These are phyloP conservation scores for Oreocharis arfaki DNA, from an alignment of 2,113 vertebrate genomes.

Conservation along the genomic window DNA sequence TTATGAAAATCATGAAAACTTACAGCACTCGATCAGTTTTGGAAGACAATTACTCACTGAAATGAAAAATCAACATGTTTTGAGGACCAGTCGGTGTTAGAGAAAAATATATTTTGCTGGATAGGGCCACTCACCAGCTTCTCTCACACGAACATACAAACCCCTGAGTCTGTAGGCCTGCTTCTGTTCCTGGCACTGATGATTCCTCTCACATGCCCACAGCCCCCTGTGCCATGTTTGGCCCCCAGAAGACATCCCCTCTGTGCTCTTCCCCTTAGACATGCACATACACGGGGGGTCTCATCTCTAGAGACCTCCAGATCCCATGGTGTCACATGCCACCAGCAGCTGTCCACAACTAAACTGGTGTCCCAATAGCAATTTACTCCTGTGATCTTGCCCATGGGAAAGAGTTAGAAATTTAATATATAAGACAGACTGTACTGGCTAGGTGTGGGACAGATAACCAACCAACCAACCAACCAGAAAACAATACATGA, in stretches of 20 bases:
- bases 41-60: neutral
- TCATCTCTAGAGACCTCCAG: neutral
- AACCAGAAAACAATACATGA: neutral
- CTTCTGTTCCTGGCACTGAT: neutral
- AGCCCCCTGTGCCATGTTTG: accelerated
- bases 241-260: accelerated
- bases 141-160: neutral
- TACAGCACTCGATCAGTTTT: neutral
- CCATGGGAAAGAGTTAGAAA: neutral
- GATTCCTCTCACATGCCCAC: neutral
- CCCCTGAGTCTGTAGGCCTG: accelerated
- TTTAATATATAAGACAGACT: neutral
- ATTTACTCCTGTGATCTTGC: neutral
- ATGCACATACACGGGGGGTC: accelerated
- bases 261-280: neutral
- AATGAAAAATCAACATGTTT: neutral
- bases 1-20: neutral
- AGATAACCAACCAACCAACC: neutral
- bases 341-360: neutral
- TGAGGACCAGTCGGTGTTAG: neutral
- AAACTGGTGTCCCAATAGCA: neutral
- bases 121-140: neutral
- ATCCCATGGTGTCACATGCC: accelerated
- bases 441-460: neutral
- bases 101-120: neutral